A percentile compares a stretch with the other conserved stretches of the same genome.
Conservation (phyloP, 2,113 vertebrate species). For the Pandion haliaetus region DNA sequence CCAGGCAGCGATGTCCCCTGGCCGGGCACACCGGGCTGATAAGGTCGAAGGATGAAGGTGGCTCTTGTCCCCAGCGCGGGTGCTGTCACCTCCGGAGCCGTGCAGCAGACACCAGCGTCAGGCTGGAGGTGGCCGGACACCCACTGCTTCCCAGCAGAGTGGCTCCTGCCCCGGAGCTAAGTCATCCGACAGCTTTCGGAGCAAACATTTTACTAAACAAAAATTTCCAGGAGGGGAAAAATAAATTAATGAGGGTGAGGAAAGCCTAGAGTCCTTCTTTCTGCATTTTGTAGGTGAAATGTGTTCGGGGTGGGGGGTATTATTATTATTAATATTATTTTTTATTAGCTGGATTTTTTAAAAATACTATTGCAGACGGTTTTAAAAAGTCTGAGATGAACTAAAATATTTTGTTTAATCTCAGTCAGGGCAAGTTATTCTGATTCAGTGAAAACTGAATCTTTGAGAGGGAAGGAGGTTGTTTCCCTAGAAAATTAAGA, state of each 20-base stretch:
- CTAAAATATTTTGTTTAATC: neutral
- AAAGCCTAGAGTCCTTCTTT: neutral
- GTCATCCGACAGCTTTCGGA: neutral
- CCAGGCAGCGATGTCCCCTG: fast-evolving
- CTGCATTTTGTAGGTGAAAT: neutral
- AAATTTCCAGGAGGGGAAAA: fast-evolving
- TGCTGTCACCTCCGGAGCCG: neutral
- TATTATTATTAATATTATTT: fast-evolving
- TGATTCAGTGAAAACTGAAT: neutral
- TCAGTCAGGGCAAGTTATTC: neutral
- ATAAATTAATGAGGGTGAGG: neutral
- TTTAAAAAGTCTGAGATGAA: neutral
- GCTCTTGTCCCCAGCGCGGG: fast-evolving
- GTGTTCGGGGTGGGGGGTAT: fast-evolving
- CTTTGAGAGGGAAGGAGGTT: neutral
- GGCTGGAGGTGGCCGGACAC: neutral
- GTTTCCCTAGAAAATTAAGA: neutral
- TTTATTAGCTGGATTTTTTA: neutral
- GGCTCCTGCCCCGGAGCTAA: neutral
- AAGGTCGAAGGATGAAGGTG: neutral
- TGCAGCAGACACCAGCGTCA: neutral
- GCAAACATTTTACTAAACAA: neutral
- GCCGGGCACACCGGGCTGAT: fast-evolving
- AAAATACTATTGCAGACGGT: fast-evolving
- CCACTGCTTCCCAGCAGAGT: neutral